Conservation (phyloP, 2,888 invertebrate genomes). For the Lycophotia porphyrea region DNA sequence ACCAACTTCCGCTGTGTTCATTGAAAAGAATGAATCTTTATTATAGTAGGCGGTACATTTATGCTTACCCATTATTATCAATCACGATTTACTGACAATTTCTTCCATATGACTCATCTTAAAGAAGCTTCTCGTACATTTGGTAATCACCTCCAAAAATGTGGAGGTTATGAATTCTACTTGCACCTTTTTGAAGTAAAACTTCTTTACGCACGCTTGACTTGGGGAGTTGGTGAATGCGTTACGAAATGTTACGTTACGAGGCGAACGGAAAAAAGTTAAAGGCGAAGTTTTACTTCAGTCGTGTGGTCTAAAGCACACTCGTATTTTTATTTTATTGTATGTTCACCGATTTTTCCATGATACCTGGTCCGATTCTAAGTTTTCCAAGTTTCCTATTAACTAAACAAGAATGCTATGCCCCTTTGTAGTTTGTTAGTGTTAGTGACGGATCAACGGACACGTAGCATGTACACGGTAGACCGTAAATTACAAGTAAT, state of each 20-base stretch:
- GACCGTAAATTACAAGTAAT: not conserved
- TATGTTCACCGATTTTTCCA: not conserved
- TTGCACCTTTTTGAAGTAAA: no score
- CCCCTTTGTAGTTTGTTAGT: not conserved
- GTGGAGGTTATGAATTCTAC: not conserved
- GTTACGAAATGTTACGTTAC: no score
- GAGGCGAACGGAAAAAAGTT: no score
- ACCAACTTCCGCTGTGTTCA: constrained; percentile 28
- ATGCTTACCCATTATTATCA: constrained; percentile 12
- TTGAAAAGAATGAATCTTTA: constrained; percentile 43
- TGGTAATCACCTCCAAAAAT: not conserved
- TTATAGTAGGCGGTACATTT: constrained; percentile 16
- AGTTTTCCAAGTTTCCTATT: not conserved
- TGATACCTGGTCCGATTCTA: not conserved
- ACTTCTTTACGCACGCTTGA: no score
- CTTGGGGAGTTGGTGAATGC: no score
- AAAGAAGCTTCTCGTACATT: constrained; percentile 3
- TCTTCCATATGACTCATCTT: constrained; percentile 6
- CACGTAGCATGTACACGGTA: not conserved
- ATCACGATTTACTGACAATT: constrained; percentile 30
- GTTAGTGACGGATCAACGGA: not conserved
- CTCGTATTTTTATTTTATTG: no score
- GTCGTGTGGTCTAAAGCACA: no score
- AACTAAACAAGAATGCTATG: not conserved
- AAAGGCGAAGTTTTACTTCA: no score